Evolutionary conservation across 2,113 vertebrate genomes (phyloP).

Genomic region (Osmerus eperlanus): DNA sequence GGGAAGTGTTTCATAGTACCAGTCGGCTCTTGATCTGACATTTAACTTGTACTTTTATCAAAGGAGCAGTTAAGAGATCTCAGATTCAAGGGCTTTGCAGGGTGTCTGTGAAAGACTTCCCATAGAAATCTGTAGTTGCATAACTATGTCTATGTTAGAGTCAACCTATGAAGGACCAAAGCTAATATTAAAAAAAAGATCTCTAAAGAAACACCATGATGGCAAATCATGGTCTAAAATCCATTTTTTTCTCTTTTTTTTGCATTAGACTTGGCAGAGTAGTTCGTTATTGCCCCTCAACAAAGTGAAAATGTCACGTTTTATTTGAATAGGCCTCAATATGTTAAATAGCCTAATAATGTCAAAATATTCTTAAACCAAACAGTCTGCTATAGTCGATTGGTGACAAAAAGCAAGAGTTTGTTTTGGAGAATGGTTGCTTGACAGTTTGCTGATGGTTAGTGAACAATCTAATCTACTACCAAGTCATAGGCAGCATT

Average conservation of each 20-base stretch:
- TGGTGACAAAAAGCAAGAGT: constrained; percentile 18
- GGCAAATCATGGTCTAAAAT: constrained; percentile 3
- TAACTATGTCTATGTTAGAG: constrained; percentile 65
- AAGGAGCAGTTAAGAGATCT: constrained; percentile 21
- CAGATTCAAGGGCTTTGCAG: constrained; percentile 50
- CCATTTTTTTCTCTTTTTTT: constrained; percentile 28
- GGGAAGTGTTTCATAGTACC: constrained; percentile 63
- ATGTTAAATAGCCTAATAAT: too few relatives aligned
- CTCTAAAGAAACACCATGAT: constrained; percentile 22
- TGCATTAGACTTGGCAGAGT: constrained; percentile 31
- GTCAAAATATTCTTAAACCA: too few relatives aligned
- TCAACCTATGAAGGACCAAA: constrained; percentile 50
- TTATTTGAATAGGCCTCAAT: too few relatives aligned
- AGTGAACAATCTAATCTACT: constrained; percentile 6
- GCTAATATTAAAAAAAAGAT: constrained; percentile 18
- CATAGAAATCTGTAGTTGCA: constrained; percentile 67
- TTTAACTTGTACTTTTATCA: not conserved
- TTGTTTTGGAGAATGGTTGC: constrained; percentile 10
- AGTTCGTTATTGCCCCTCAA: too few relatives aligned
- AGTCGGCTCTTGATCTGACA: constrained; percentile 40
- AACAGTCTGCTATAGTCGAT: constrained; percentile 13
- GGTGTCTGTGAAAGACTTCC: constrained; percentile 55
- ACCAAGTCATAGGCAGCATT: constrained; percentile 40
- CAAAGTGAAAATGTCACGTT: not conserved
- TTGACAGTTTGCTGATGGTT: constrained; percentile 14